Percentiles rank a stretch among this genome's conserved stretches.
Conservation (phyloP, 2,113 vertebrate species). For the Actenoides hombroni region DNA sequence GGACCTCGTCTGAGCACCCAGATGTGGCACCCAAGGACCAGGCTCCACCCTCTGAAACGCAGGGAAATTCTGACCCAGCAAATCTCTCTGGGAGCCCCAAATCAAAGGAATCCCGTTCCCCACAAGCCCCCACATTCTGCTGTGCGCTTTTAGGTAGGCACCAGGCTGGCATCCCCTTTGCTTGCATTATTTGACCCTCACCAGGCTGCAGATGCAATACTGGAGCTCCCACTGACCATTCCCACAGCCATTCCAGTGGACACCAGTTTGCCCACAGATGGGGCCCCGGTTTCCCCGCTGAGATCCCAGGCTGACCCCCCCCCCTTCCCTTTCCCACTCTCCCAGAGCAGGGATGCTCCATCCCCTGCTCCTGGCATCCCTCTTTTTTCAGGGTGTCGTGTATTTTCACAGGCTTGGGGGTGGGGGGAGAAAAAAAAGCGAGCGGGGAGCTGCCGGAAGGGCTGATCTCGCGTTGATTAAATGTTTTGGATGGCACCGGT, state of each 20-base stretch:
- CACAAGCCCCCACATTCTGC: accelerated
- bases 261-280: accelerated
- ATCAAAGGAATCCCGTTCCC: neutral
- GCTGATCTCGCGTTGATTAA: conserved; percentile 72
- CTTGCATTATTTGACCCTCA: accelerated
- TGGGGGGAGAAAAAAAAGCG: neutral
- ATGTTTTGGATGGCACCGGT: conserved; percentile 74
- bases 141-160: accelerated
- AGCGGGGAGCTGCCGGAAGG: conserved; percentile 30
- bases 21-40: neutral
- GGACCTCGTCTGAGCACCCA: neutral
- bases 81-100: neutral
- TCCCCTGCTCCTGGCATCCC: neutral
- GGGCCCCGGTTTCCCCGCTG: accelerated
- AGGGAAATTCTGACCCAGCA: neutral
- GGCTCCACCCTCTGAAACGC: neutral
- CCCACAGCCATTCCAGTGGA: neutral
- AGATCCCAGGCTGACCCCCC: accelerated
- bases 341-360: neutral
- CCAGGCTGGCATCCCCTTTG: neutral
- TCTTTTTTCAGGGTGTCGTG: neutral
- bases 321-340: neutral
- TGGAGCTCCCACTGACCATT: neutral
- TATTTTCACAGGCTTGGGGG: conserved; percentile 38
- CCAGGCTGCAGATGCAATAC: accelerated